Conservation (phyloP, 2,888 invertebrate species). For the Noctua comes region DNA sequence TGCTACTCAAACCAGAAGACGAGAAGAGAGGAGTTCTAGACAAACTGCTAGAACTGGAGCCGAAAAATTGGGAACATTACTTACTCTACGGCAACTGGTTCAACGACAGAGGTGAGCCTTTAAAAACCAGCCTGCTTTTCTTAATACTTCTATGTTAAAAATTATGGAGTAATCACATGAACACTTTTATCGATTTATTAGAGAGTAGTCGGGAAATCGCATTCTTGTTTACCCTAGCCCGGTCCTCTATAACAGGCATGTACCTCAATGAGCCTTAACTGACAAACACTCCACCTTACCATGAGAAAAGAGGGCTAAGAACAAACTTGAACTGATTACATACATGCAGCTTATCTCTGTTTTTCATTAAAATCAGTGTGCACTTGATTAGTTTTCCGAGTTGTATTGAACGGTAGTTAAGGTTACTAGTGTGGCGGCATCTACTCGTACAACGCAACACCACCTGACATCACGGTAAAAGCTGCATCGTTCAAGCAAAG, state of each 20-base stretch:
- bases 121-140: neutral
- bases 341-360: neutral
- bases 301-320: neutral
- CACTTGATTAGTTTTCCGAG: neutral
- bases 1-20: conserved; percentile 88
- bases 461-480: neutral
- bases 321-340: neutral
- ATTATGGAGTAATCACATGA: no score
- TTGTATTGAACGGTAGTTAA: neutral
- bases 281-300: neutral
- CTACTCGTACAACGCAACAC: neutral
- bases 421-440: neutral
- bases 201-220: neutral
- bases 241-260: neutral
- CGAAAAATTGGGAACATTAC: conserved; percentile 92
- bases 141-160: neutral
- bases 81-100: conserved; percentile 94
- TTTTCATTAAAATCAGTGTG: neutral
- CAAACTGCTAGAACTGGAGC: conserved; percentile 92
- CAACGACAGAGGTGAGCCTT: conserved; percentile 90
- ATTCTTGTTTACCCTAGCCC: neutral
- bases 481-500: neutral
- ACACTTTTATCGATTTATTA: neutral
- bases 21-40: conserved; percentile 90
- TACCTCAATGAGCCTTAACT: neutral